Evolutionary conservation across 2,888 invertebrate genomes (phyloP).

Genomic region (Craniophora ligustri): DNA sequence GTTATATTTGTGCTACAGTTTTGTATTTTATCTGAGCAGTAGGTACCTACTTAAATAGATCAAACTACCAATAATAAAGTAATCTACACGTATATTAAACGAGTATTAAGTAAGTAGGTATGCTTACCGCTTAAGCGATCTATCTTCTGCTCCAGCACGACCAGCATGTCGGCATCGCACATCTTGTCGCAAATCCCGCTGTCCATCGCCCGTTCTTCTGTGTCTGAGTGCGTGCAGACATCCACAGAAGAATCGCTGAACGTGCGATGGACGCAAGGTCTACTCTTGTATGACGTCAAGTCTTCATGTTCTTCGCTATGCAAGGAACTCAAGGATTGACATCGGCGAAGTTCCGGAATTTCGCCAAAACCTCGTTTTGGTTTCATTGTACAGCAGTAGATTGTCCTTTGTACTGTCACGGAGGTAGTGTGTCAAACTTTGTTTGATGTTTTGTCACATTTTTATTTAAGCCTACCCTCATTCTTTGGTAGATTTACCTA

Average conservation of each 20-base stretch:
- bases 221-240: slow-evolving; percentile 54
- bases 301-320: slow-evolving; percentile 27
- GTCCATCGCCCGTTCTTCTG: slow-evolving; percentile 50
- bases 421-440: neutral
- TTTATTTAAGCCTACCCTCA: neutral
- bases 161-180: slow-evolving; percentile 55
- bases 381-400: slow-evolving; percentile 22
- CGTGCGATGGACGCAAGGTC: slow-evolving; percentile 31
- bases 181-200: slow-evolving; percentile 59
- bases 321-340: slow-evolving; percentile 39
- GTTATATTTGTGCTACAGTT: no score
- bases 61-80: no score
- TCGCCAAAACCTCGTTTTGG: neutral
- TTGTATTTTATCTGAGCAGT: no score
- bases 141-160: slow-evolving; percentile 71
- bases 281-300: slow-evolving; percentile 16
- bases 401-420: neutral
- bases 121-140: slow-evolving; percentile 71
- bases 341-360: slow-evolving; percentile 9
- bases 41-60: no score
- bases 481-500: no score
- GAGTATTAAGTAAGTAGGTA: neutral
- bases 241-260: slow-evolving; percentile 63
- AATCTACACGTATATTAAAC: no score
- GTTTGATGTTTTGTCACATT: neutral